Base-by-base conservation (phyloP, 1,140 invertebrate species). In the Thereuonema tuberculata region DNA sequence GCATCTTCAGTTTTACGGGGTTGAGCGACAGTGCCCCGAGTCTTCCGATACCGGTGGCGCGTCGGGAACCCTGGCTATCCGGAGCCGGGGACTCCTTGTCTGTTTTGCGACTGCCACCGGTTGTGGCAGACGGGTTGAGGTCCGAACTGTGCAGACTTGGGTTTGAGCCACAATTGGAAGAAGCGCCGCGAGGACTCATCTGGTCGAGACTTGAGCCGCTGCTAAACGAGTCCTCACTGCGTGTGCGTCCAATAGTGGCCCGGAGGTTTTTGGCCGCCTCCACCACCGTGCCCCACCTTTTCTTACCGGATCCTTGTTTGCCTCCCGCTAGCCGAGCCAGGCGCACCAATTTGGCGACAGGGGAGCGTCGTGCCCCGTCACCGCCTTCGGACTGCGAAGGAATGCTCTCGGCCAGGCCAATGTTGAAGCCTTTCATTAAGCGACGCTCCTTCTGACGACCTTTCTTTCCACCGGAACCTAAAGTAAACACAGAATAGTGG, bases 341-440 rank as follows among this genome's bases (percentile, higher is more conserved):
- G 3, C 67, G 64, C 20, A 65, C 66, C 5, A 70, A 73, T 84
- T 78, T 62, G 79, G 77, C 64, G 79, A 67, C 62, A 78, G 76
- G 70, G 81, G 31, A 60, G 21, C 73, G 2, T 3, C 28, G 9
- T 43, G 29, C 37, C 58, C 56, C 56, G 59, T 61, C 56, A 21
- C 52, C 23, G 56, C 31, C 46, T 55, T 62, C 62, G 28, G 1
- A 23, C 48, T 28, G 58, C 43, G 67, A 63, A 37, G 85, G 83
- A 37, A 81, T 77, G n/a, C n/a, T n/a, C 0, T 82, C 81, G 1
- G 81, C 84, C 48, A 91, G 88, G 3, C 49, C 59, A 29, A 71
- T 68, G 74, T 94, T 92, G 78, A 94, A 94, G 1, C 91, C 91
- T 72, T 94, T 94, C 89, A 93, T 93, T 26, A 94, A 75, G 0